phyloP scores from a whole-genome alignment of 37 sponge, comb jelly and placozoan species.

The Hexactinellida sp. region DNA sequence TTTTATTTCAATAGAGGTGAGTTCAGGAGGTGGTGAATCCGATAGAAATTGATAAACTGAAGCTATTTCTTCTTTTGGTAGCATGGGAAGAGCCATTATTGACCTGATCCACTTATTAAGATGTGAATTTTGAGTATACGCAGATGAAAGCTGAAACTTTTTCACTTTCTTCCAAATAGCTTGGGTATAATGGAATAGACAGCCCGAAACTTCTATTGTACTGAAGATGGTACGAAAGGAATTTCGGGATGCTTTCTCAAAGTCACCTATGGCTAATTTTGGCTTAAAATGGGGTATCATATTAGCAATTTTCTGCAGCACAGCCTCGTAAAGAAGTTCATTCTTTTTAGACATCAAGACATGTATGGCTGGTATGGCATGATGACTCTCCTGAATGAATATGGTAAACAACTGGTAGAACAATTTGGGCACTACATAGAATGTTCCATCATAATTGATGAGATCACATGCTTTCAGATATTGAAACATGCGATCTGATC shows the following conservation, averaged over 20 bases:
- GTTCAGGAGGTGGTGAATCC: not conserved
- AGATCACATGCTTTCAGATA: not conserved
- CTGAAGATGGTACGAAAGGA: not conserved
- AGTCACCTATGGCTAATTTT: too few relatives aligned
- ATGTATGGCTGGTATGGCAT: not conserved
- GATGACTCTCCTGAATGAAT: constrained; percentile 1
- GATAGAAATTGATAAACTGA: constrained; percentile 4
- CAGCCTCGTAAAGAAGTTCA: not conserved
- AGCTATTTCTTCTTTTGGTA: constrained; percentile 7
- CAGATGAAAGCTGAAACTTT: constrained; percentile 5
- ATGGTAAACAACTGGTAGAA: not conserved
- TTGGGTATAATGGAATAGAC: not conserved
- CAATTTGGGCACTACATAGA: not conserved
- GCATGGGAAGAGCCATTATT: constrained; percentile 14
- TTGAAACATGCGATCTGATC: not conserved
- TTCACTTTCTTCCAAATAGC: constrained; percentile 16
- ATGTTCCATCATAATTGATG: not conserved
- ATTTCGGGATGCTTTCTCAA: not conserved
- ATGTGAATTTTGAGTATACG: not conserved
- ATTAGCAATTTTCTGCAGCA: constrained; percentile 9
- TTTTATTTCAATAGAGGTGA: not conserved
- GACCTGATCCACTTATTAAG: not conserved
- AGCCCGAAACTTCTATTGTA: not conserved
- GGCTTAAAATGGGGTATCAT: too few relatives aligned
- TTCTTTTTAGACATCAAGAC: constrained; percentile 4